A percentile compares a stretch with the other conserved stretches of the same genome.
Evolutionary conservation across 1,140 invertebrate genomes (phyloP).

Genomic region (Zaprionus capensis): DNA sequence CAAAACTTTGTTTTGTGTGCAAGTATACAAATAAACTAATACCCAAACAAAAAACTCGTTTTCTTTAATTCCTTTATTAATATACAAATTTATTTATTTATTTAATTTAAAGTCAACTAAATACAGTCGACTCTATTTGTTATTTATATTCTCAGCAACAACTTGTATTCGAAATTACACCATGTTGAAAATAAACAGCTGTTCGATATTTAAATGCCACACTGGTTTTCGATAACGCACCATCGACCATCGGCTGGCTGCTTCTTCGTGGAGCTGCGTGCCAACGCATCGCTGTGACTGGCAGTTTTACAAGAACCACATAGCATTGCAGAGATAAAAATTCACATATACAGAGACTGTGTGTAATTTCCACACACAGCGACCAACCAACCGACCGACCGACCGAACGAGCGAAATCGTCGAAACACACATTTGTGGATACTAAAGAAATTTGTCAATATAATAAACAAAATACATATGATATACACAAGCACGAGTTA

Average conservation of each 20-base stretch:
- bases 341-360: slow-evolving; percentile 58
- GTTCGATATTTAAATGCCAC: slow-evolving; percentile 35
- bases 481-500: slow-evolving; percentile 25
- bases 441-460: slow-evolving; percentile 22
- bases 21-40: background rate
- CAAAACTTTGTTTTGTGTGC: background rate
- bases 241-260: slow-evolving; percentile 13
- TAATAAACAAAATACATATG: slow-evolving; percentile 8
- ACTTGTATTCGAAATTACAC: background rate
- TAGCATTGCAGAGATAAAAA: slow-evolving; percentile 64
- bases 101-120: too few relatives aligned
- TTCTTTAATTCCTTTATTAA: background rate
- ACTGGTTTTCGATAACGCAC: slow-evolving; percentile 34
- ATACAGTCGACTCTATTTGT: background rate
- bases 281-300: slow-evolving; percentile 48
- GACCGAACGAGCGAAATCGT: slow-evolving; percentile 29
- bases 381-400: slow-evolving; percentile 3
- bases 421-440: slow-evolving; percentile 28
- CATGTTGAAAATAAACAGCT: slow-evolving; percentile 27
- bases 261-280: slow-evolving; percentile 26
- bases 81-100: background rate
- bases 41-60: background rate
- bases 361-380: slow-evolving; percentile 52
- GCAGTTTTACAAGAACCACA: slow-evolving; percentile 57
- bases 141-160: background rate